phyloP scores from a whole-genome alignment of 2,888 invertebrate species.

The Agonopterix arenella region DNA sequence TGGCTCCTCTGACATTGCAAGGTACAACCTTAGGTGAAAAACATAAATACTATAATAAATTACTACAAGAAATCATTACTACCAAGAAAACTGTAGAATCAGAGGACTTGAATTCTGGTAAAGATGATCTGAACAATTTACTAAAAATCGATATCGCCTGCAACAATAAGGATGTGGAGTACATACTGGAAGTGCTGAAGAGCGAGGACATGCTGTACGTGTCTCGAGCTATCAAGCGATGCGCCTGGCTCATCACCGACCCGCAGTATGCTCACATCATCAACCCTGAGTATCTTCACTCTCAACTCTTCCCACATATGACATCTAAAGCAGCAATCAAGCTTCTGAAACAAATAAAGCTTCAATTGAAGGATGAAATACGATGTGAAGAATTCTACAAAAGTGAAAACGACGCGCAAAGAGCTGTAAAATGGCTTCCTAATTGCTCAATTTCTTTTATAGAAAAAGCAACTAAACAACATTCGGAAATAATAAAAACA shows the following conservation, averaged over 20 bases:
- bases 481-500: slow-evolving; percentile 12
- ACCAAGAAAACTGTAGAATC: not conserved
- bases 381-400: slow-evolving; percentile 47
- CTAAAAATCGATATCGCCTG: slow-evolving; percentile 42
- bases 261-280: slow-evolving; percentile 40
- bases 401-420: slow-evolving; percentile 21
- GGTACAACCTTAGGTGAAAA: slow-evolving; percentile 31
- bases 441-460: slow-evolving; percentile 44
- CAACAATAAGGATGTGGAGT: slow-evolving; percentile 29
- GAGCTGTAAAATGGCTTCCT: slow-evolving; percentile 47
- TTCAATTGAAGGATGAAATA: slow-evolving; percentile 37
- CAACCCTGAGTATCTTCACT: slow-evolving; percentile 44
- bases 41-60: slow-evolving; percentile 21
- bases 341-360: slow-evolving; percentile 37
- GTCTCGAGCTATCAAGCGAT: slow-evolving; percentile 41
- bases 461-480: slow-evolving; percentile 24
- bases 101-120: not conserved
- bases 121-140: slow-evolving; percentile 24
- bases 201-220: slow-evolving; percentile 47
- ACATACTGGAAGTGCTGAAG: slow-evolving; percentile 33
- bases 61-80: slow-evolving; percentile 16
- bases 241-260: slow-evolving; percentile 46
- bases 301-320: slow-evolving; percentile 43
- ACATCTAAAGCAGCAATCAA: slow-evolving; percentile 41
- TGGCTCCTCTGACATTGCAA: slow-evolving; percentile 36